Conservation (phyloP, 2,797 vertebrate genomes). For the Gadopsis bispinosus region DNA sequence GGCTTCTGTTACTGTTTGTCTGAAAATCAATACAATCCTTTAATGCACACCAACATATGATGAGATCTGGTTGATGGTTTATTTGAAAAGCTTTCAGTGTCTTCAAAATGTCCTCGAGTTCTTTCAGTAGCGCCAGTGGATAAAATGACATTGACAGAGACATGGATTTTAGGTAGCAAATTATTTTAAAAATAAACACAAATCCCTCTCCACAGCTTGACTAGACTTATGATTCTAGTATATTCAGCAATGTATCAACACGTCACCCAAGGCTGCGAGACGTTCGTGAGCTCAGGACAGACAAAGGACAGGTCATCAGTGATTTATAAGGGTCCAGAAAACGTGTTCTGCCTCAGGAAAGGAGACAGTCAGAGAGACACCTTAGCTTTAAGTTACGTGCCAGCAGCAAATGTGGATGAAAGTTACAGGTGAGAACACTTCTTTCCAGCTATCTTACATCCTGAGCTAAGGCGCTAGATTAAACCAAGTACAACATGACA, state of each 20-base stretch:
- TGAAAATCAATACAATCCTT: constrained; percentile 11
- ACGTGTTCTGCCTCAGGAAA: neutral
- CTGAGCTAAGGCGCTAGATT: neutral
- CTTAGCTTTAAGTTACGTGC: neutral
- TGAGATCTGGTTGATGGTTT: neutral
- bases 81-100: constrained; percentile 29
- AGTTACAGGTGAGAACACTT: neutral
- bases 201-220: neutral
- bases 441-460: neutral
- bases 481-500: neutral
- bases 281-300: neutral
- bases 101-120: constrained; percentile 22
- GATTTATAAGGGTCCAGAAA: constrained; percentile 4
- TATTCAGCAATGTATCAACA: neutral
- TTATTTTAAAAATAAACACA: neutral
- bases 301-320: constrained; percentile 6
- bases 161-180: neutral
- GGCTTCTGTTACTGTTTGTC: constrained; percentile 4
- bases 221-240: neutral
- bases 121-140: neutral
- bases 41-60: neutral
- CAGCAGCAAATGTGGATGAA: neutral
- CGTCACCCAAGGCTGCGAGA: neutral
- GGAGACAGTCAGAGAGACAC: neutral
- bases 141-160: neutral